Conservation (phyloP, 2,888 invertebrate genomes). For the Lasioglossum oenotherae region DNA sequence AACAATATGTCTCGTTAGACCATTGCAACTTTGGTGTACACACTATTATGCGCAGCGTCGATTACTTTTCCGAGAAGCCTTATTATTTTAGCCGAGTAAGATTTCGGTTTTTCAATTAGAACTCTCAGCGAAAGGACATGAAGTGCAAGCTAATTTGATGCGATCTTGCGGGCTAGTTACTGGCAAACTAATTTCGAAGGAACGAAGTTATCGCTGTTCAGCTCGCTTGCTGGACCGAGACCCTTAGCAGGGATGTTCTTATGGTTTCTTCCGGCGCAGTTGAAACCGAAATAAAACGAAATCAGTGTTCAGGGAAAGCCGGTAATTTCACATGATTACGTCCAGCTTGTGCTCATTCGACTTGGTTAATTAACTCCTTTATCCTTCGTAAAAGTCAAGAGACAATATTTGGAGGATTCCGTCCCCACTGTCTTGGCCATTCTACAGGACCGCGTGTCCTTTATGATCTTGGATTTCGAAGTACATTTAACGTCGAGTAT, state of each 20-base stretch:
- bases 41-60: no score
- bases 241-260: slow-evolving; percentile 31
- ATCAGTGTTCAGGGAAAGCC: slow-evolving; percentile 33
- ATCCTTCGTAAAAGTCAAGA: slow-evolving; percentile 60
- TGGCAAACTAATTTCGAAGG: slow-evolving; percentile 45
- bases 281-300: slow-evolving; percentile 40
- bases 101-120: slow-evolving; percentile 35
- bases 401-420: slow-evolving; percentile 43
- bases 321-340: slow-evolving; percentile 60
- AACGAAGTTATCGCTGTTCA: slow-evolving; percentile 46
- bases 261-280: slow-evolving; percentile 28
- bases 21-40: neutral
- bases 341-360: slow-evolving; percentile 41
- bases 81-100: neutral
- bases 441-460: slow-evolving; percentile 56
- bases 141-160: slow-evolving; percentile 34
- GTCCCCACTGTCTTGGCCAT: slow-evolving; percentile 50
- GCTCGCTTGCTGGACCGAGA: slow-evolving; percentile 12
- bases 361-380: slow-evolving; percentile 63
- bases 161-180: slow-evolving; percentile 32
- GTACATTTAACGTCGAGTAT: slow-evolving; percentile 24
- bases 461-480: slow-evolving; percentile 59
- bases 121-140: slow-evolving; percentile 16
- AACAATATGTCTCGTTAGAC: neutral
- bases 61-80: neutral